phyloP scores from a whole-genome alignment of 2,888 invertebrate genomes.

The Sussaba pulchella region DNA sequence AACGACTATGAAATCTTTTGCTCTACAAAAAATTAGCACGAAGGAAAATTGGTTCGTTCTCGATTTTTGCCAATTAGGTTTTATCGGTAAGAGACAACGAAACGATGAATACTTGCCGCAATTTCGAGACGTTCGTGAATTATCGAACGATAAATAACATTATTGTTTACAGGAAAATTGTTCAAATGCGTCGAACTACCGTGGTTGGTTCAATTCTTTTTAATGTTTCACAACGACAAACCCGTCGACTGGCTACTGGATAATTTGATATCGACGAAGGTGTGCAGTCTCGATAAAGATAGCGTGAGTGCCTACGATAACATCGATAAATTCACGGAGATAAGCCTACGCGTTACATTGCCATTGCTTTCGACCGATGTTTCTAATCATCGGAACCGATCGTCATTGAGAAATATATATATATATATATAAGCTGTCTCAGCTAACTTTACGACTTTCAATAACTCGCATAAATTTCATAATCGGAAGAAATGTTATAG shows the following conservation, averaged over 20 bases:
- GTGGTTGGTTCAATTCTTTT: conserved; percentile 95
- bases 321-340: background rate
- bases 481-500: too few species aligned
- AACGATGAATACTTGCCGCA: too few species aligned
- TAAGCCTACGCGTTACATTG: too few species aligned
- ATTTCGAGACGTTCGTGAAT: too few species aligned
- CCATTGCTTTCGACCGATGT: too few species aligned
- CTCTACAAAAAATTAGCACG: conserved; percentile 90
- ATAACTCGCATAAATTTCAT: too few species aligned
- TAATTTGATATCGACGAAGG: conserved; percentile 94
- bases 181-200: conserved; percentile 95
- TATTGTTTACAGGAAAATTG: conserved; percentile 88
- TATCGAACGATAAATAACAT: conserved; percentile 12
- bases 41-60: conserved; percentile 95
- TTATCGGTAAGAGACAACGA: conserved; percentile 93
- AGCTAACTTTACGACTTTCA: too few species aligned
- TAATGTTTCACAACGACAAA: conserved; percentile 98
- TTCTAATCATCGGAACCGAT: too few species aligned
- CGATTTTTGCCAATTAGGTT: conserved; percentile 97
- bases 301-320: conserved; percentile 86
- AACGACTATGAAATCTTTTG: conserved; percentile 93
- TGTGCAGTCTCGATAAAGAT: conserved; percentile 93
- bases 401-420: too few species aligned
- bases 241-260: conserved; percentile 99
- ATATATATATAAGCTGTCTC: too few species aligned